Percentiles rank a stretch among this genome's conserved stretches.
Evolutionary conservation across 2,888 invertebrate species (phyloP).

Genomic region (Cryptocephalus moraei): DNA sequence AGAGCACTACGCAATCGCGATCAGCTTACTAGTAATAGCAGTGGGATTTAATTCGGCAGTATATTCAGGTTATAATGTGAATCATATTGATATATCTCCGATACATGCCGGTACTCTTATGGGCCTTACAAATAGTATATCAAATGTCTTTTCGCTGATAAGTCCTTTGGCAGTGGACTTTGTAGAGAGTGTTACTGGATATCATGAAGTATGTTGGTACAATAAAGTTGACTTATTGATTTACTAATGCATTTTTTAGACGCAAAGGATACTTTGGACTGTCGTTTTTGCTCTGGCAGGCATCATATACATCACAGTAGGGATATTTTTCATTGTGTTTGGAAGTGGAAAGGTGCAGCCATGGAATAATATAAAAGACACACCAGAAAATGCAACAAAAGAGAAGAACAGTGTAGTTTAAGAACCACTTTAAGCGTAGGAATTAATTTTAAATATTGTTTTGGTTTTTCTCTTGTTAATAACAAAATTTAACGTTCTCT

Average conservation of each 20-base stretch:
- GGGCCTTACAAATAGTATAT: slow-evolving; percentile 68
- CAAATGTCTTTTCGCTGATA: slow-evolving; percentile 63
- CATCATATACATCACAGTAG: slow-evolving; percentile 56
- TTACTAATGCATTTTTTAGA: slow-evolving; percentile 38
- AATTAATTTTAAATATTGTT: too few relatives aligned
- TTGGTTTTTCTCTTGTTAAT: too few relatives aligned
- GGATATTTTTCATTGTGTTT: slow-evolving; percentile 60
- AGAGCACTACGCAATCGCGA: slow-evolving; percentile 48
- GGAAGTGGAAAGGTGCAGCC: slow-evolving; percentile 55
- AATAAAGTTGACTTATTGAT: neutral
- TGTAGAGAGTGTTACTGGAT: slow-evolving; percentile 34
- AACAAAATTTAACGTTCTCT: too few relatives aligned
- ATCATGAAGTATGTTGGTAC: slow-evolving; percentile 48
- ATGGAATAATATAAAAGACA: slow-evolving; percentile 41
- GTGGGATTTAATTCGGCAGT: slow-evolving; percentile 67
- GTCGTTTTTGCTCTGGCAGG: slow-evolving; percentile 65
- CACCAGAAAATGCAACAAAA: neutral
- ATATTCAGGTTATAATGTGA: slow-evolving; percentile 63
- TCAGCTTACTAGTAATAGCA: slow-evolving; percentile 56
- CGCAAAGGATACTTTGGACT: slow-evolving; percentile 57
- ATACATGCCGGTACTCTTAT: slow-evolving; percentile 72
- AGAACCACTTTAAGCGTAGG: too few relatives aligned
- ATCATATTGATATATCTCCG: slow-evolving; percentile 73
- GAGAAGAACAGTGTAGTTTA: too few relatives aligned
- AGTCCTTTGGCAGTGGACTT: slow-evolving; percentile 60